These are phyloP conservation scores for Epiperipatus broadwayi DNA, from an alignment of 2,888 invertebrate species.

Conservation along the genomic window DNA sequence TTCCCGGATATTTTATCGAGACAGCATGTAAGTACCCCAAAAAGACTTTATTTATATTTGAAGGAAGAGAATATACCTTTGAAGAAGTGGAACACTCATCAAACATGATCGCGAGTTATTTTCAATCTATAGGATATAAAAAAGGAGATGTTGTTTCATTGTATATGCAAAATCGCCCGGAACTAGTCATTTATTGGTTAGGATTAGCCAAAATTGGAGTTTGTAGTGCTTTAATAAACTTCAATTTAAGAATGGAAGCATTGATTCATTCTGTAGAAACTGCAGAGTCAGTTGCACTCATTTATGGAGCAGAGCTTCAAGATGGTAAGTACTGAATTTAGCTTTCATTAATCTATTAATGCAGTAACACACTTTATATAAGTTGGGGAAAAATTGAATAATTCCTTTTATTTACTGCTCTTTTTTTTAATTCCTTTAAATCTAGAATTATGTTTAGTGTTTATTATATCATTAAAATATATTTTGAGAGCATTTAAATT, in stretches of 20 bases:
- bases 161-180: slow-evolving; percentile 74
- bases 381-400: no score
- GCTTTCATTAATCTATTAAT: no score
- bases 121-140: slow-evolving; percentile 57
- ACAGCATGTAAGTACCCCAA: slow-evolving; percentile 56
- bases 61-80: slow-evolving; percentile 67
- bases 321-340: no score
- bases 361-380: no score
- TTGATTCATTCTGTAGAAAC: slow-evolving; percentile 73
- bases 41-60: slow-evolving; percentile 60
- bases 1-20: slow-evolving; percentile 58
- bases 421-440: no score
- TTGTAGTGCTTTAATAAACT: slow-evolving; percentile 66
- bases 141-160: slow-evolving; percentile 74
- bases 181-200: slow-evolving; percentile 78
- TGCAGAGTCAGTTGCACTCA: slow-evolving; percentile 63
- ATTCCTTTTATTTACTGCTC: no score
- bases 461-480: no score
- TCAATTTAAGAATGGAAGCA: slow-evolving; percentile 62
- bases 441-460: no score
- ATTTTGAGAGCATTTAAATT: no score
- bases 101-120: slow-evolving; percentile 57
- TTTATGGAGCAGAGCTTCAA: slow-evolving; percentile 52
- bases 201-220: slow-evolving; percentile 57
- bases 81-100: slow-evolving; percentile 67